Evolutionary conservation across 1,140 invertebrate species (phyloP), one percentile per base, ranked within the genome.

Genomic region (Vanessa tameamea): DNA sequence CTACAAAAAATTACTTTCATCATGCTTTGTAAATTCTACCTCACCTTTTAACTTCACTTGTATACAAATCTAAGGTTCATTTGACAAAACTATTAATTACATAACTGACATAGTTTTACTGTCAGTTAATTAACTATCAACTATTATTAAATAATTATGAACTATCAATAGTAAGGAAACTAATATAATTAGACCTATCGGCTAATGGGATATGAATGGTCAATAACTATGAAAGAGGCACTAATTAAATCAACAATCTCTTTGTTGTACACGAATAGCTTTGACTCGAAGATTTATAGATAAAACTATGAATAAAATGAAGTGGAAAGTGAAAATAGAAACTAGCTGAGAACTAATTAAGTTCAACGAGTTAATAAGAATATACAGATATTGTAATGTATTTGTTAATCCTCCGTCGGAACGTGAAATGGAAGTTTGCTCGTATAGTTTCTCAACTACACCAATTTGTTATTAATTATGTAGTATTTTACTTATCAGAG

Each of bases 331-430:
- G 13, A 61, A 61, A 61, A 61, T 61, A 26, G 31, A 61, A 61
- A 61, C 57, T 61, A 15, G 26, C 57, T 61, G 57, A 37, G 57
- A 61, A 61, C 57, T 61, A 61, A 61, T 61, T 61, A 61, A 61
- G 26, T 31, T 12, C 5, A 13, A 14, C 55, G 12, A 20, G 9
- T 11, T 37, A 61, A 61, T 61, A 16, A n/a, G 57, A 61, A 61
- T n/a, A 31, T 37, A 61, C 57, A 61, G 57, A 31, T 26, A 61
- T 61, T 61, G 31, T 61, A 61, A 61, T 61, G 31, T 61, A 61
- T 59, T 59, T 13, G 20, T 26, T 37, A 61, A 31, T 15, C 14
- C 14, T 37, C 26, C 26, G 53, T 20, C 53, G 53, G 20, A 5
- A 57, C 20, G 26, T 2, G 57, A 37, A 59, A 59, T 26, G 13